These are phyloP conservation scores for Mesorhabditis belari DNA, from an alignment of 2,888 invertebrate genomes.

Conservation along the genomic window DNA sequence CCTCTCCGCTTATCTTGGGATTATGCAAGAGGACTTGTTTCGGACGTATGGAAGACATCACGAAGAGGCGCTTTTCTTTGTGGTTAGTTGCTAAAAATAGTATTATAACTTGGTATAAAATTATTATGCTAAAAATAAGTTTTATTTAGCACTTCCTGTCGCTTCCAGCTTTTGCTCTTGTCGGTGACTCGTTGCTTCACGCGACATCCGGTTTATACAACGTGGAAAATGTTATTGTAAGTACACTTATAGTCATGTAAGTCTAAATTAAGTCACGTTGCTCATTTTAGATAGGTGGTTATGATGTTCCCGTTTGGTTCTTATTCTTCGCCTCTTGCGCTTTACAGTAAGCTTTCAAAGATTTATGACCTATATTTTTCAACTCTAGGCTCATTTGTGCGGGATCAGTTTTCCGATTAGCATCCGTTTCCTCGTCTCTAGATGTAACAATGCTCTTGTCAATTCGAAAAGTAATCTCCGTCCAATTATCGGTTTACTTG, in stretches of 20 bases:
- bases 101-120: not conserved
- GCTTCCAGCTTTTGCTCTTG: constrained; percentile 76
- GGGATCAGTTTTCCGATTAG: constrained; percentile 79
- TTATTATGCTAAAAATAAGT: not conserved
- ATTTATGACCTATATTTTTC: not conserved
- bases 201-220: constrained; percentile 70
- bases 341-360: constrained; percentile 26
- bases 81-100: constrained; percentile 18
- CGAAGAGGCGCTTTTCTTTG: constrained; percentile 46
- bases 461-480: constrained; percentile 83
- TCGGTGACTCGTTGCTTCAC: constrained; percentile 70
- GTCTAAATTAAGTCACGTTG: constrained; percentile 4
- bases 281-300: constrained; percentile 55
- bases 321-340: constrained; percentile 21
- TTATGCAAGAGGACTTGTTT: constrained; percentile 57
- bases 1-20: constrained; percentile 71
- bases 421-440: constrained; percentile 75
- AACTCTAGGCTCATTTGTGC: constrained; percentile 67
- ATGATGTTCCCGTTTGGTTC: constrained; percentile 65
- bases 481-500: constrained; percentile 84
- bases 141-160: constrained; percentile 72
- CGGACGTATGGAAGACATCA: constrained; percentile 67
- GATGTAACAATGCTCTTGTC: constrained; percentile 92
- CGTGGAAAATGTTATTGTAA: constrained; percentile 63
- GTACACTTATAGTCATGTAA: not conserved